Evolutionary conservation across 2,113 vertebrate species (phyloP), one percentile per base, ranked within the genome.

Genomic region (Columbina picui): DNA sequence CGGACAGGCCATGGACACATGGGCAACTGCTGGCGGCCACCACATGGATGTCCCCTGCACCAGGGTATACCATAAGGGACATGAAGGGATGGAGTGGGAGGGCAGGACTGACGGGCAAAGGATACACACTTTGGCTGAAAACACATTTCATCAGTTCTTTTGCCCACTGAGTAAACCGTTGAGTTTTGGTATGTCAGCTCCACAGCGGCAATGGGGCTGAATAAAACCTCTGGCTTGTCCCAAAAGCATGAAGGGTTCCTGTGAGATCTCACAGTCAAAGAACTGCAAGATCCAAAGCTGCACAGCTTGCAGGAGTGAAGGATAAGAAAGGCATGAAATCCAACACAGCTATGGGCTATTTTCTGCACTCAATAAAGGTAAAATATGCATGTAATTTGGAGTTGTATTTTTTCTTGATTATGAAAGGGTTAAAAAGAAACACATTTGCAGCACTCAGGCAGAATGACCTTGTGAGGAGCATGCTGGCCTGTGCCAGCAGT

Each of bases 361-460:
- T 91, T 80, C 57, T 87, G 56, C 30, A 47, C 9, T 82, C 43
- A 47, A 6, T 65, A 76, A 67, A 25, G 21, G 20, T 47, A 85
- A 84, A 90, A 73, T 59, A 73, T 22, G 14, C 18, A 59, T 55
- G 19, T 9, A 53, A 57, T 78, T 59, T 5, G 15, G 26, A 87
- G 18, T 3, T 47, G 21, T 21, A 29, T 10, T 55, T 74, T 85
- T 87, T 57, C 47, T 59, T 67, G 73, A 21, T 81, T 80, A n/a
- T 20, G 49, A 94, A 96, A 88, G 95, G 64, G 94, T 97, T 97
- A 98, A 97, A 93, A 73, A 70, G 85, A 84, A 92, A 78, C 82
- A 81, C 41, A 38, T 77, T 93, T 87, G 23, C 79, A 80, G 83
- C 81, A 78, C 39, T 57, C 94, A 95, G 87, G 57, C 73, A 79